Conservation (phyloP, 2,113 vertebrate species). For the Mus spicilegus region DNA sequence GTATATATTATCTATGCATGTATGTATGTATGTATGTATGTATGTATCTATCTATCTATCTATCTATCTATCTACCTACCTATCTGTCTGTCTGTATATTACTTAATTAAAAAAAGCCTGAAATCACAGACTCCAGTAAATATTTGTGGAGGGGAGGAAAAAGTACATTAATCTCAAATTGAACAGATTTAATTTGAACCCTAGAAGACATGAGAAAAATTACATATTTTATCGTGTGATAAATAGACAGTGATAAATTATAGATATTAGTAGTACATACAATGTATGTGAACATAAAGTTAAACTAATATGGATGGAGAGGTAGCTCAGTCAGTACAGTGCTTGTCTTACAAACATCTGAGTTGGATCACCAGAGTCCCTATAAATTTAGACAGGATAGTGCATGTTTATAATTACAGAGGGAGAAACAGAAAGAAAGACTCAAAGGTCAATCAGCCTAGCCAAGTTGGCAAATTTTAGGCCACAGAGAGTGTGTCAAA, state of each 20-base stretch:
- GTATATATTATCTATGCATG: no score
- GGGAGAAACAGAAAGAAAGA: neutral
- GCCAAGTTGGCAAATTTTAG: neutral
- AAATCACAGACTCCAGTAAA: neutral
- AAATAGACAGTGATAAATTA: neutral
- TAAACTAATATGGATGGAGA: no score
- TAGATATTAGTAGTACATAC: neutral
- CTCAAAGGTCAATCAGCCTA: neutral
- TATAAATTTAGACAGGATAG: neutral
- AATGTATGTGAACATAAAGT: neutral
- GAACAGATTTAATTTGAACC: neutral
- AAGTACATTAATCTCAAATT: neutral
- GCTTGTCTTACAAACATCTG: neutral
- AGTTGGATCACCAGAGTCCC: neutral
- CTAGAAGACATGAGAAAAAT: neutral
- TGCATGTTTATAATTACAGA: neutral
- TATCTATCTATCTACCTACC: no score
- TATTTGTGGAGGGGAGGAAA: neutral
- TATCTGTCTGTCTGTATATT: neutral
- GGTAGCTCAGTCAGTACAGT: neutral
- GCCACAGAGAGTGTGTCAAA: neutral
- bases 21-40: no score
- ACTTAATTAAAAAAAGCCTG: neutral
- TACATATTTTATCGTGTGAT: neutral
- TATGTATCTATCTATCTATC: no score